Conservation (phyloP, 2,797 vertebrate genomes). For the Cynodonichthys magdalenae region DNA sequence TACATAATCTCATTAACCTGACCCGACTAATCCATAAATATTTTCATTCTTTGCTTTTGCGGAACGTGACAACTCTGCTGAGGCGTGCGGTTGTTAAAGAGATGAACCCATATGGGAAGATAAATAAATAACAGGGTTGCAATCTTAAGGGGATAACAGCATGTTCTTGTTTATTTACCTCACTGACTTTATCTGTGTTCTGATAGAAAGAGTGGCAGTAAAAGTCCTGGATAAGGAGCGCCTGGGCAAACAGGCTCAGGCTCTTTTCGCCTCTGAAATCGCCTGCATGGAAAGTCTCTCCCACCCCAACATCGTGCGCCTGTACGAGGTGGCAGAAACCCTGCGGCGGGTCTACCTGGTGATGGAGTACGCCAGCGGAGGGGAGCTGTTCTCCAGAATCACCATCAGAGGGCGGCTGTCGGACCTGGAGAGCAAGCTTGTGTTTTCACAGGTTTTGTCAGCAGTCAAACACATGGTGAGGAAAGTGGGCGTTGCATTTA, state of each 20-base stretch:
- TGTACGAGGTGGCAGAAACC: conserved; percentile 83
- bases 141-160: background rate
- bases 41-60: conserved; percentile 10
- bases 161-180: conserved; percentile 11
- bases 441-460: conserved; percentile 79
- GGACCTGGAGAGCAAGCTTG: conserved; percentile 76
- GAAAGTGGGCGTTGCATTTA: conserved; percentile 38
- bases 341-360: conserved; percentile 75
- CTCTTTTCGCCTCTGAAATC: conserved; percentile 74
- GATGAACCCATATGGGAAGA: background rate
- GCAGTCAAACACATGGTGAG: conserved; percentile 82
- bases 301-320: conserved; percentile 80
- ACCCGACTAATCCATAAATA: conserved; percentile 31
- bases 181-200: conserved; percentile 14
- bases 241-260: conserved; percentile 57
- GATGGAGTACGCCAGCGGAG: conserved; percentile 80
- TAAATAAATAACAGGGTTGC: background rate
- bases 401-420: conserved; percentile 77
- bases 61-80: background rate
- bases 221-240: conserved; percentile 79
- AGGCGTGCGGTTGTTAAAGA: background rate
- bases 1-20: conserved; percentile 57
- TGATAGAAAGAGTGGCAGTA: conserved; percentile 79
- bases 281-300: conserved; percentile 80
- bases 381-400: conserved; percentile 79